Evolutionary conservation across 2,797 vertebrate genomes (phyloP).

Genomic region (Acropternis orthonyx): DNA sequence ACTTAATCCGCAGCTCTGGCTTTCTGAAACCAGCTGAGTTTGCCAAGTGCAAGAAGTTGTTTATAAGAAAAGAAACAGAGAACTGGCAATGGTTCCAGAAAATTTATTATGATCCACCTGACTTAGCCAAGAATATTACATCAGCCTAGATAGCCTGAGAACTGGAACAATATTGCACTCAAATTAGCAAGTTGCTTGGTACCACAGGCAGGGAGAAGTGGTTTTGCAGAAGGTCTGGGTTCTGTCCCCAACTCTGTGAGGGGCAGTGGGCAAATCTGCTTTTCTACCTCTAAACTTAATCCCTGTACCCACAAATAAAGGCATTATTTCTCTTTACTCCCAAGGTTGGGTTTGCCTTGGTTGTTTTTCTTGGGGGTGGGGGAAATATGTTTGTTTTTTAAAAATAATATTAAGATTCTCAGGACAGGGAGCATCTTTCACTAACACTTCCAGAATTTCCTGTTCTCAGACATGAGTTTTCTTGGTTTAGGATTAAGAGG

Average conservation of each 20-base stretch:
- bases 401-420: not conserved
- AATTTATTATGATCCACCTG: constrained; percentile 38
- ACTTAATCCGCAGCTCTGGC: not conserved
- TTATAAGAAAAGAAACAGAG: constrained; percentile 55
- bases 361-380: accelerated
- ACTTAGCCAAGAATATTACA: constrained; percentile 32
- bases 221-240: constrained; percentile 52
- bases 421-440: not conserved
- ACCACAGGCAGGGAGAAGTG: constrained; percentile 16
- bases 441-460: not conserved
- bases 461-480: not conserved
- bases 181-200: constrained; percentile 46
- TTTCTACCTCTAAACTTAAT: not conserved
- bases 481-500: not conserved
- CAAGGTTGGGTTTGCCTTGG: not conserved
- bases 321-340: not conserved
- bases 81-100: constrained; percentile 19
- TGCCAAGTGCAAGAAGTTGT: constrained; percentile 62
- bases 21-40: not conserved
- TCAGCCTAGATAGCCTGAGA: constrained; percentile 37
- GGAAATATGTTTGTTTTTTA: not conserved
- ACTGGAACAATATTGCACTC: constrained; percentile 14
- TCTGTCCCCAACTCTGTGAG: not conserved
- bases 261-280: not conserved
- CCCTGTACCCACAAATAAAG: not conserved